Evolutionary conservation across 2,113 vertebrate genomes (phyloP).

Genomic region (Cnemophilus loriae): DNA sequence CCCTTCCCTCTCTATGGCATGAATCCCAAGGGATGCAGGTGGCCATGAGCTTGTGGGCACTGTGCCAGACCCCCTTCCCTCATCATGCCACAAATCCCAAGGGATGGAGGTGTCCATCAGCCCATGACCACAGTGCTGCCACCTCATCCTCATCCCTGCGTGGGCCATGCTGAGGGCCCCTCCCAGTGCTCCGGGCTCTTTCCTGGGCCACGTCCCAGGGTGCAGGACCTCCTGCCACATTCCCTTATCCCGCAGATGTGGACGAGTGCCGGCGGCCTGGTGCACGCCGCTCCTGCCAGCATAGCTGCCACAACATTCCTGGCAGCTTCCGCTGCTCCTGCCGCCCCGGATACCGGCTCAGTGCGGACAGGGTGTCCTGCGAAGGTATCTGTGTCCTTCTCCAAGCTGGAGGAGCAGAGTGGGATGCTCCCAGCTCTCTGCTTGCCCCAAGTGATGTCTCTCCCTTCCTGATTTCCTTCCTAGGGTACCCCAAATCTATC

Average conservation of each 20-base stretch:
- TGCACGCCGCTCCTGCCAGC: slow-evolving; percentile 67
- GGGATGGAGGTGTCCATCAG: rapidly evolving
- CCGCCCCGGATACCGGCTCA: slow-evolving; percentile 70
- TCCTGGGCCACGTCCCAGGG: rapidly evolving
- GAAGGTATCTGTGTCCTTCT: slow-evolving; percentile 52
- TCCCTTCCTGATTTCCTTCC: background rate
- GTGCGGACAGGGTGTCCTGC: slow-evolving; percentile 66
- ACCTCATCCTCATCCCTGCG: rapidly evolving
- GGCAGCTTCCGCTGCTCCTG: slow-evolving; percentile 78
- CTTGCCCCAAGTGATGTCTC: background rate
- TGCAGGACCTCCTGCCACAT: background rate
- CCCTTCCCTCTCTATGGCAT: background rate
- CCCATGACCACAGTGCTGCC: rapidly evolving
- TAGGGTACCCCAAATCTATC: slow-evolving; percentile 64
- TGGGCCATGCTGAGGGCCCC: rapidly evolving
- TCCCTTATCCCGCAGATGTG: slow-evolving; percentile 57
- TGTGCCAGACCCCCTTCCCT: background rate
- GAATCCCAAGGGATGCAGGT: background rate
- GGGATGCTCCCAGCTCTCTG: background rate
- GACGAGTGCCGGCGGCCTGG: slow-evolving; percentile 72
- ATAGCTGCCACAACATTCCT: slow-evolving; percentile 74
- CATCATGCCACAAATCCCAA: rapidly evolving
- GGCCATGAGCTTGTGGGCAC: rapidly evolving
- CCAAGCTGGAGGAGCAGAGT: background rate
- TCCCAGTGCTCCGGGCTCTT: rapidly evolving